Evolutionary conservation across 1,140 invertebrate genomes (phyloP).

Genomic region (Caenorhabditis tropicalis): DNA sequence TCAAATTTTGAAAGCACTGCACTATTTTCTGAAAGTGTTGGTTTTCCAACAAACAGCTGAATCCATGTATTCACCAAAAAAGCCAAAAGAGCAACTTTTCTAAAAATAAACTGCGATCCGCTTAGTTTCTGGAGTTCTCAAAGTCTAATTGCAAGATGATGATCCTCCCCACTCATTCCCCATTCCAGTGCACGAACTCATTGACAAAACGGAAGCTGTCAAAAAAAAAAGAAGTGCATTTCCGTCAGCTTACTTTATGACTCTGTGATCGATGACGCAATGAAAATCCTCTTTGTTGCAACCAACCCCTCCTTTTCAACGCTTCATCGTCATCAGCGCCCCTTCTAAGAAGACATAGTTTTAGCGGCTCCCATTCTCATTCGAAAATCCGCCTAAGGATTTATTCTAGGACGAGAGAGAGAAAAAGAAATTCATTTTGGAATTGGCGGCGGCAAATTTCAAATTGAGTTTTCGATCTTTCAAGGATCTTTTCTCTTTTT

Average conservation of each 20-base stretch:
- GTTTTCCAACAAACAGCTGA: no score
- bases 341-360: background rate
- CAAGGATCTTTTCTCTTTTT: background rate
- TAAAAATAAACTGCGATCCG: no score
- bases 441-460: background rate
- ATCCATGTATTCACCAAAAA: no score
- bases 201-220: slow-evolving; percentile 18
- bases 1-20: no score
- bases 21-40: no score
- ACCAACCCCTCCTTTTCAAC: background rate
- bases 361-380: background rate
- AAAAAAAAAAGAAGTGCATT: slow-evolving; percentile 22
- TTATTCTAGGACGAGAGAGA: background rate
- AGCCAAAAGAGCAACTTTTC: background rate
- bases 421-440: no score
- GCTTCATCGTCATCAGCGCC: background rate
- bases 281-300: slow-evolving; percentile 27
- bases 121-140: background rate
- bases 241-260: slow-evolving; percentile 9
- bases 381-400: background rate
- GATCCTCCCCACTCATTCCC: background rate
- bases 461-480: background rate
- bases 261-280: slow-evolving; percentile 20
- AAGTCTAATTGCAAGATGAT: background rate
- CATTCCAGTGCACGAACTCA: background rate